These are phyloP conservation scores for Alviniconcha strummeri DNA, from an alignment of 2,888 invertebrate genomes.

Conservation along the genomic window DNA sequence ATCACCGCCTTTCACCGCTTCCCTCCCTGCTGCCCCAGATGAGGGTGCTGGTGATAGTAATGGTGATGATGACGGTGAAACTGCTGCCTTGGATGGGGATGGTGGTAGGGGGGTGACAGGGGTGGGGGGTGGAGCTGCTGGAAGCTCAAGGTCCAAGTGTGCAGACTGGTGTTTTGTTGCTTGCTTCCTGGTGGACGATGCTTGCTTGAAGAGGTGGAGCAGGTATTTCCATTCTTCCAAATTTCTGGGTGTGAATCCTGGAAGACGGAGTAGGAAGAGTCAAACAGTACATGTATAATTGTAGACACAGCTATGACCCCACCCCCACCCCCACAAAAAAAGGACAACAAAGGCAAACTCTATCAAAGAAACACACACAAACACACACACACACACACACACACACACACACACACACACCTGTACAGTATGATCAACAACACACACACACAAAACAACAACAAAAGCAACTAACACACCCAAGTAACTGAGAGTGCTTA, in stretches of 20 bases:
- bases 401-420: no score
- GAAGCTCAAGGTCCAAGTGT: not conserved
- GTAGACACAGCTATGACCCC: no score
- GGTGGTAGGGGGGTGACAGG: constrained; percentile 22
- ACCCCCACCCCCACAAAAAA: no score
- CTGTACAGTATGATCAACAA: no score
- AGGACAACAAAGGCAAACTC: no score
- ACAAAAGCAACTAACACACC: no score
- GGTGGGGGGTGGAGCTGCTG: constrained; percentile 7
- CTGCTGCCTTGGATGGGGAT: constrained; percentile 2
- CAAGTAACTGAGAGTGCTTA: not conserved
- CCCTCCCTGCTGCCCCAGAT: no score
- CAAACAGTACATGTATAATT: not conserved
- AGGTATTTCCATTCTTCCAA: constrained; percentile 53
- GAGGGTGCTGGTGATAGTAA: not conserved
- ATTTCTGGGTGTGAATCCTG: constrained; percentile 51
- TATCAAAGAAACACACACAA: no score
- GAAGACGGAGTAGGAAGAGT: not conserved
- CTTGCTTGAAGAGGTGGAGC: constrained; percentile 31
- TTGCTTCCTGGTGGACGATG: not conserved
- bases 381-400: no score
- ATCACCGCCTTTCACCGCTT: no score
- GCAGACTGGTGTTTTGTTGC: no score
- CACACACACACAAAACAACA: no score
- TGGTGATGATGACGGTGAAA: constrained; percentile 7